Evolutionary conservation across 35 echinoderm and acorn worm genomes (phyloP).

Genomic region (Anneissia japonica): DNA sequence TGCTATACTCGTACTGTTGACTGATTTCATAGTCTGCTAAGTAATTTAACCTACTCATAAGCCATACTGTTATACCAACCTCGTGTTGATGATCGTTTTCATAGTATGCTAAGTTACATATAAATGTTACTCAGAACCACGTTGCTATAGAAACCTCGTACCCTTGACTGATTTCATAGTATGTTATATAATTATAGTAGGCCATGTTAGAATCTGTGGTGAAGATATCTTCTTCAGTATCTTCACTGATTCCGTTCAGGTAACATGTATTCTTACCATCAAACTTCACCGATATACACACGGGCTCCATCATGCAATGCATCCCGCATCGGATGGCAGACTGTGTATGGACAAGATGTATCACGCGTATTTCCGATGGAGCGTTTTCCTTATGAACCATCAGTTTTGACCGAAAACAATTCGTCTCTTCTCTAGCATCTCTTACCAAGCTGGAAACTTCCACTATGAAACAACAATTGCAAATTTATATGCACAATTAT

Average conservation of each 20-base stretch:
- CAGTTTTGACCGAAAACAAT: not conserved
- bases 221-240: not conserved
- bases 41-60: no score
- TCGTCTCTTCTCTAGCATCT: not conserved
- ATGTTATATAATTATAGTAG: no score
- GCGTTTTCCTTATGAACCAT: not conserved
- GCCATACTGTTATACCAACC: no score
- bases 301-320: not conserved
- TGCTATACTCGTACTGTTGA: no score
- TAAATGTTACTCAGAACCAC: no score
- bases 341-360: not conserved
- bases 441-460: not conserved
- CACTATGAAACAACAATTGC: not conserved
- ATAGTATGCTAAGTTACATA: no score
- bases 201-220: not conserved
- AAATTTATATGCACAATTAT: not conserved
- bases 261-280: not conserved
- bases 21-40: no score
- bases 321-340: not conserved
- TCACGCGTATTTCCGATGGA: not conserved
- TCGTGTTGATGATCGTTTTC: no score
- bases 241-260: not conserved
- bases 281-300: not conserved
- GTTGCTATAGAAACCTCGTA: no score
- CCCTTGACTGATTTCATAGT: no score